phyloP scores from a whole-genome alignment of 2,888 invertebrate genomes.

The Xestia sexstrigata region DNA sequence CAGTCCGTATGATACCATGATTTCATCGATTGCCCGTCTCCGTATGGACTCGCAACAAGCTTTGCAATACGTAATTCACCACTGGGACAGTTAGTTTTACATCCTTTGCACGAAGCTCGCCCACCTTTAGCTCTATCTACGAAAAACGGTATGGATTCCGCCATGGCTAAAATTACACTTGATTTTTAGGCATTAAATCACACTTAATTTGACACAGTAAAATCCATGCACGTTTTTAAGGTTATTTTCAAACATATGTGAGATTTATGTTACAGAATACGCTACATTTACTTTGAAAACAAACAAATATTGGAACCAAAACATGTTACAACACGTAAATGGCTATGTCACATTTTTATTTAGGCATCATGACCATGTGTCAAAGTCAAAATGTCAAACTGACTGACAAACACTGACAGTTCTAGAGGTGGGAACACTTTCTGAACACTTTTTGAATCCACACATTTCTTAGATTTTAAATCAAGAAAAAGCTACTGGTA shows the following conservation, averaged over 20 bases:
- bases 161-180: conserved; percentile 55
- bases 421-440: conserved; percentile 41
- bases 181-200: conserved; percentile 25
- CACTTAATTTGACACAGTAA: background rate
- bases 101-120: conserved; percentile 96
- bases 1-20: conserved; percentile 96
- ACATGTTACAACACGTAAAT: conserved; percentile 4
- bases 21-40: conserved; percentile 94
- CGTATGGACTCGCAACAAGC: conserved; percentile 94
- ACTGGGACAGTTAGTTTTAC: conserved; percentile 94
- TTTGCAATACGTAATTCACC: conserved; percentile 95
- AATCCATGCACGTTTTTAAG: background rate
- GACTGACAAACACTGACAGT: conserved; percentile 32
- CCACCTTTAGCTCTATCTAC: conserved; percentile 95
- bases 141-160: conserved; percentile 88
- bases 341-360: too few species aligned
- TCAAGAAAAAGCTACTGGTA: background rate
- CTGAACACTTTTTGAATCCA: background rate
- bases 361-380: background rate
- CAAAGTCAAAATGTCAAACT: conserved; percentile 17
- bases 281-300: conserved; percentile 18
- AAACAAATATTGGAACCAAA: conserved; percentile 28
- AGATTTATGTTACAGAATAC: conserved; percentile 3
- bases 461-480: background rate
- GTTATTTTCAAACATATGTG: background rate